Conservation (phyloP, 2,888 invertebrate genomes). For the Meta bourneti region DNA sequence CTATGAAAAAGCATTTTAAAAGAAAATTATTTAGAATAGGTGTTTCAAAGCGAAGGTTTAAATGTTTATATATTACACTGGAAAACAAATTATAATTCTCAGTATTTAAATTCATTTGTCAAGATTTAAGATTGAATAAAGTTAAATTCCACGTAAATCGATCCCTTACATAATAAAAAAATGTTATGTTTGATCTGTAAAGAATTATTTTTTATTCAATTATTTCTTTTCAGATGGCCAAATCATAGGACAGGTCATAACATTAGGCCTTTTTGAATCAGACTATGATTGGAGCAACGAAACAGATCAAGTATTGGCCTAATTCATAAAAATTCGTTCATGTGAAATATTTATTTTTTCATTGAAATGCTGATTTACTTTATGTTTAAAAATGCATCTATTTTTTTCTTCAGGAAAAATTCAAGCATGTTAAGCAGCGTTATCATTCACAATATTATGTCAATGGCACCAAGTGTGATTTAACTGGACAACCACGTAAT, state of each 20-base stretch:
- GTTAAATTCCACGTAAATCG: too few relatives aligned
- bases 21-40: too few relatives aligned
- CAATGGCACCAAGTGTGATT: slow-evolving; percentile 82
- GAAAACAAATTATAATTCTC: too few relatives aligned
- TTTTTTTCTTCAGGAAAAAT: slow-evolving; percentile 72
- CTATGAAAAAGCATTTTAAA: too few relatives aligned
- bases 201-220: neutral
- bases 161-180: too few relatives aligned
- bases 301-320: slow-evolving; percentile 70
- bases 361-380: neutral
- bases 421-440: slow-evolving; percentile 75
- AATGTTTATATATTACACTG: too few relatives aligned
- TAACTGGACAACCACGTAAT: slow-evolving; percentile 80
- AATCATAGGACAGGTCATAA: slow-evolving; percentile 79
- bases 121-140: too few relatives aligned
- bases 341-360: neutral
- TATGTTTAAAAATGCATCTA: neutral
- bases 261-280: slow-evolving; percentile 81
- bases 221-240: slow-evolving; percentile 79
- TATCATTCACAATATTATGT: slow-evolving; percentile 82
- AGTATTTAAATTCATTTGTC: too few relatives aligned
- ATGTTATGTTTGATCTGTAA: neutral
- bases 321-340: neutral
- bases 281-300: slow-evolving; percentile 81
- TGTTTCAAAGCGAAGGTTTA: too few relatives aligned